Evolutionary conservation across 2,888 invertebrate species (phyloP), one percentile per base, ranked within the genome.

Genomic region (Idaea dimidiata): DNA sequence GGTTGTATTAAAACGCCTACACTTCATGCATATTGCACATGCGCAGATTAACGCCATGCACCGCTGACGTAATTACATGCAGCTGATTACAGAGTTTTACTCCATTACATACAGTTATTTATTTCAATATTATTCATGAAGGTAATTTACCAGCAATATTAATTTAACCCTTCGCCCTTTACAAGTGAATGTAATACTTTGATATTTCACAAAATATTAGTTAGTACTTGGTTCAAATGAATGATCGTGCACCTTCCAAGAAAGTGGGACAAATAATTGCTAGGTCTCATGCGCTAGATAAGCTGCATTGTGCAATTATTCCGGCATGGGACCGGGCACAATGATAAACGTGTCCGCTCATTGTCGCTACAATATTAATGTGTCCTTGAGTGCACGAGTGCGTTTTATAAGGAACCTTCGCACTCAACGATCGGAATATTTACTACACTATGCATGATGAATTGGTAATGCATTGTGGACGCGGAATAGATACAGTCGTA

Each of bases 271-370:
- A 86, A 81, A 82, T 84, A 87, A 85, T 86, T 84, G 84, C 82
- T 82, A 77, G 78, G 79, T 88, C 84, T 82, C 82, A 78, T 82
- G 82, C 75, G 81, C 84, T 82, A 87, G 86, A 86, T 89, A 89
- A 87, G 85, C 83, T 86, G 87, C 88, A 87, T 87, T 88, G 88
- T 87, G 88, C 89, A 89, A 89, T 79, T 80, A 75, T 71, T 64
- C 67, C 69, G 80, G 80, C 79, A 85, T 83, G 82, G 85, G 83
- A 80, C 80, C 77, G 73, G 74, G 73, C 73, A 65, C 68, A 79
- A 80, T 84, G 86, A 86, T 84, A 80, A 83, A 85, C 82, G 83
- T 80, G 82, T 81, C 83, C 83, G 83, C 80, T 81, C 80, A 83
- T 86, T 87, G 86, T 77, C 75, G 78, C 77, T 78, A 73, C 75